Evolutionary conservation across 2,797 vertebrate species (phyloP).

Genomic region (Anguilla anguilla): DNA sequence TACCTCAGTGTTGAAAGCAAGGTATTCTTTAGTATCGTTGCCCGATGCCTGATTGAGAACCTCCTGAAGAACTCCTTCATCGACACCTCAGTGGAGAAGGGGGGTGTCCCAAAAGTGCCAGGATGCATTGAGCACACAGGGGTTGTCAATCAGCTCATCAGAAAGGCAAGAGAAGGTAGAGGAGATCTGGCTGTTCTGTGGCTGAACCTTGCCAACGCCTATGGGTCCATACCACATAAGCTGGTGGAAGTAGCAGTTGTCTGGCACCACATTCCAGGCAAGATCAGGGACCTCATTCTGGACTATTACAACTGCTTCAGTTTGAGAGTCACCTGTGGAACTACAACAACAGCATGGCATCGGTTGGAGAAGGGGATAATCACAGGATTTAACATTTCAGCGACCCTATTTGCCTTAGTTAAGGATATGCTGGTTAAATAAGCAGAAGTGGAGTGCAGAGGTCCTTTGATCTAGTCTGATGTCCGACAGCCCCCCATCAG

Average conservation of each 20-base stretch:
- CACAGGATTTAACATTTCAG: not conserved
- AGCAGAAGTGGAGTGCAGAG: too few relatives aligned
- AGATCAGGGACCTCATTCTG: not conserved
- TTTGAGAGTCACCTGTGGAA: not conserved
- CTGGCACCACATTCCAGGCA: not conserved
- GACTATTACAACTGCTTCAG: slow-evolving; percentile 16
- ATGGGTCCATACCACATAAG: too few relatives aligned
- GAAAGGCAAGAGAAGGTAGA: not conserved
- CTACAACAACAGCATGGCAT: not conserved
- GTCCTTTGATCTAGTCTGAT: too few relatives aligned
- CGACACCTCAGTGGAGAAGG: not conserved
- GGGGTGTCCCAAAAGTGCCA: not conserved
- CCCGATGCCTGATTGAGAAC: not conserved
- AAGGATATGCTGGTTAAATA: not conserved
- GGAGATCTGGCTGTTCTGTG: too few relatives aligned
- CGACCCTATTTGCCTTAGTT: not conserved
- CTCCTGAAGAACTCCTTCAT: slow-evolving; percentile 8
- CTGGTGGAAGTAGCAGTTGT: not conserved
- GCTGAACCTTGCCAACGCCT: too few relatives aligned
- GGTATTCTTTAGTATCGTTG: not conserved
- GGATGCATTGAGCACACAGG: not conserved
- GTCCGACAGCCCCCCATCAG: too few relatives aligned
- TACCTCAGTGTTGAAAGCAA: slow-evolving; percentile 1
- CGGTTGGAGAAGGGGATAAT: too few relatives aligned
- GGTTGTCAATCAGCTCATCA: not conserved